These are phyloP conservation scores for Geopemphigus sp. DNA, from an alignment of 1,140 invertebrate species.

Conservation along the genomic window DNA sequence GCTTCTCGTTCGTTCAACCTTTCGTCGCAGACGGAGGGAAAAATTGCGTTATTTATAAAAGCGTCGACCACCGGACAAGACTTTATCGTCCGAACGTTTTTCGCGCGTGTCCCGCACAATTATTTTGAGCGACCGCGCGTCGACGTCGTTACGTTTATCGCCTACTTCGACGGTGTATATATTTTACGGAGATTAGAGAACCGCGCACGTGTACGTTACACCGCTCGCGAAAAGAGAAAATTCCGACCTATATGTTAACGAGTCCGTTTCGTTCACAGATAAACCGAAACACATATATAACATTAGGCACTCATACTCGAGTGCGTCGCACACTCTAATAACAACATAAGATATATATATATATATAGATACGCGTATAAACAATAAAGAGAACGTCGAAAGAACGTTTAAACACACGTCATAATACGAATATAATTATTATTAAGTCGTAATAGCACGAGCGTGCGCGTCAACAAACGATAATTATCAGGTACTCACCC, in stretches of 20 bases:
- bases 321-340: neutral
- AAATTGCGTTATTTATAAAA: no score
- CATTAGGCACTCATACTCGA: neutral
- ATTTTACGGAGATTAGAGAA: neutral
- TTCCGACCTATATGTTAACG: constrained; percentile 34
- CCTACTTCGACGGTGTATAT: neutral
- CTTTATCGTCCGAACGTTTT: no score
- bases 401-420: no score
- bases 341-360: neutral
- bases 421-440: no score
- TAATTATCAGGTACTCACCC: constrained; percentile 26
- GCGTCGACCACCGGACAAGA: no score
- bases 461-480: no score
- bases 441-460: no score
- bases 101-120: no score
- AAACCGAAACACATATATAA: neutral
- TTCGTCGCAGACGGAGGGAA: neutral
- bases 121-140: neutral
- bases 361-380: no score
- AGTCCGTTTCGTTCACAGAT: neutral
- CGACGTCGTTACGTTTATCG: neutral
- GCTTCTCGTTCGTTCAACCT: no score
- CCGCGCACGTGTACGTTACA: neutral
- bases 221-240: constrained; percentile 7
- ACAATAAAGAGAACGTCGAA: no score